phyloP scores from a whole-genome alignment of 2,888 invertebrate species.

The Falcaria lacertinaria region DNA sequence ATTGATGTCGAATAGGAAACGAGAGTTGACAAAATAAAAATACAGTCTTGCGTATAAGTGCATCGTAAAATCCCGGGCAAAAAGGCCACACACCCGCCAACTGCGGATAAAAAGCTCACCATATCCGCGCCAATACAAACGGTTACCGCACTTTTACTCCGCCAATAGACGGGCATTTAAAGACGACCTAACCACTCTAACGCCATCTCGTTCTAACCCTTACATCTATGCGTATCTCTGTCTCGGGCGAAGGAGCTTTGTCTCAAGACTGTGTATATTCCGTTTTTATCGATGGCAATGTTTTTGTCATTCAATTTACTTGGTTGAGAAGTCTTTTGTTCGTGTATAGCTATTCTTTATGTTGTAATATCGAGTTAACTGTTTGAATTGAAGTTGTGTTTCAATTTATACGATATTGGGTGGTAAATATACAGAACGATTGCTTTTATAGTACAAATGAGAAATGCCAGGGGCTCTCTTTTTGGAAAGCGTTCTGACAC shows the following conservation, averaged over 20 bases:
- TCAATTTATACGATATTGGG: neutral
- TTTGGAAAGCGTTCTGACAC: too few relatives aligned
- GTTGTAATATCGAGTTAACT: conserved; percentile 1
- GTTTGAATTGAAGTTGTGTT: neutral
- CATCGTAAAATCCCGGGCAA: conserved; percentile 60
- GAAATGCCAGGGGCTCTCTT: too few relatives aligned
- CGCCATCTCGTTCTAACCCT: conserved; percentile 45
- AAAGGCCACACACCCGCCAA: conserved; percentile 20
- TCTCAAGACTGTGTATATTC: conserved; percentile 18
- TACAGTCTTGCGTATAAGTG: conserved; percentile 49
- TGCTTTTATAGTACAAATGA: neutral
- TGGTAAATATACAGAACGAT: neutral
- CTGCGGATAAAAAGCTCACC: conserved; percentile 24
- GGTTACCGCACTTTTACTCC: conserved; percentile 33
- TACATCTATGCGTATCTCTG: conserved; percentile 9
- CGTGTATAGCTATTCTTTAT: conserved; percentile 1
- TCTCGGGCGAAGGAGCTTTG: conserved; percentile 7
- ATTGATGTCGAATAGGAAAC: conserved; percentile 1
- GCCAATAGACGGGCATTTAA: conserved; percentile 40
- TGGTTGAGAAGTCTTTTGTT: conserved; percentile 4
- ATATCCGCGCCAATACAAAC: conserved; percentile 32
- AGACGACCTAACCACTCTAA: conserved; percentile 44
- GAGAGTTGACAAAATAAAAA: conserved; percentile 33
- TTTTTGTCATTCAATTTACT: conserved; percentile 26
- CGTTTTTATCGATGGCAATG: conserved; percentile 32